phyloP scores from a whole-genome alignment of 2,797 vertebrate species.

The Enteromius paludinosus region DNA sequence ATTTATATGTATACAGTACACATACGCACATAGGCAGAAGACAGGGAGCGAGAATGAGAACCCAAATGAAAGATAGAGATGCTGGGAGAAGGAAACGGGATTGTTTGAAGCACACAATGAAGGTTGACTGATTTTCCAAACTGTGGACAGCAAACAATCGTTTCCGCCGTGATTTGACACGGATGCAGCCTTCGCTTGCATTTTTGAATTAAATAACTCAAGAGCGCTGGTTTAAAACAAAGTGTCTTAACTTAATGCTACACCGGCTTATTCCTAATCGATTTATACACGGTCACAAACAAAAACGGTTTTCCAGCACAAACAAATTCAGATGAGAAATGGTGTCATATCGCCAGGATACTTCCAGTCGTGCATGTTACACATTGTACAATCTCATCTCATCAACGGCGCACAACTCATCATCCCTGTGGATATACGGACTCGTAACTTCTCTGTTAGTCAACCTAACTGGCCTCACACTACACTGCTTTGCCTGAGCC shows the following conservation, averaged over 20 bases:
- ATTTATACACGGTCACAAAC: constrained; percentile 6
- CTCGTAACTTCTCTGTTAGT: constrained; percentile 22
- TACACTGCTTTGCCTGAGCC: neutral
- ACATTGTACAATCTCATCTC: constrained; percentile 12
- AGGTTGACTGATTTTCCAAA: constrained; percentile 31
- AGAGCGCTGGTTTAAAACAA: constrained; percentile 44
- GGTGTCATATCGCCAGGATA: neutral
- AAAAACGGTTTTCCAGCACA: neutral
- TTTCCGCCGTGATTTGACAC: constrained; percentile 28
- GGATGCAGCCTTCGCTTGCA: constrained; percentile 8
- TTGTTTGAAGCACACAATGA: constrained; percentile 48
- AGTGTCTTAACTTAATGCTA: constrained; percentile 11
- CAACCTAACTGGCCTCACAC: constrained; percentile 3
- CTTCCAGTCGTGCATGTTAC: neutral
- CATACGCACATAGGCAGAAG: neutral
- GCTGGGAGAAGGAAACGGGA: constrained; percentile 32
- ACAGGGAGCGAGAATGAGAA: neutral
- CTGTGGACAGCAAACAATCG: constrained; percentile 30
- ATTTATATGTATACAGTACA: neutral
- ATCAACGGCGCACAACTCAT: neutral
- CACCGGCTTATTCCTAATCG: constrained; percentile 12
- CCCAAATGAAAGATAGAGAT: constrained; percentile 8
- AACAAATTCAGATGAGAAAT: constrained; percentile 10
- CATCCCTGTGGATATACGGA: neutral
- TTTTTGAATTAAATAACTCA: constrained; percentile 27